Evolutionary conservation across 2,888 invertebrate species (phyloP), one percentile per base, ranked within the genome.

Genomic region (Agriopis aurantiaria): DNA sequence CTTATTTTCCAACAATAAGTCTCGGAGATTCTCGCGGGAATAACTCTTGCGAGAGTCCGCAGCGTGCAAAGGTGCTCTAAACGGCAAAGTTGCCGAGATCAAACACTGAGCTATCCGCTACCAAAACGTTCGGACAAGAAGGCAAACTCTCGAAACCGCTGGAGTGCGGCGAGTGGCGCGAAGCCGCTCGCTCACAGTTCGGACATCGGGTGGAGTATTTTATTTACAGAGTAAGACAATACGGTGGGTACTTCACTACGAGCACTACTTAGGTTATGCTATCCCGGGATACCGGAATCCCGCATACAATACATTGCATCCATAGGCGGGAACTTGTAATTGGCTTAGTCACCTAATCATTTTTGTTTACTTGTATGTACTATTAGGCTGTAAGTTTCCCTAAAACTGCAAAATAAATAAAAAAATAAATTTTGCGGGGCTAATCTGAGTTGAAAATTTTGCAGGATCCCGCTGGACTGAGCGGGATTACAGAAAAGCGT

Each of bases 81-180:
- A 23, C 51, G 10, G 33, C 52, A 40, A 55, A 55, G 55, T 40
- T 40, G 40, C n/a, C 11, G 33, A 53, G 33, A 14, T 33, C 23
- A 12, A 52, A 23, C 0, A 9, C 7, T n/a, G 8, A n/a, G 55
- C 43, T 53, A n/a, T 56, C 43, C 10, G 43, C 41, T 43, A 14
- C 14, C 14, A 43, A 56, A 56, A 43, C 56, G 43, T 56, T 56
- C 6, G 43, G 56, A 43, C 56, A 56, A 43, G 10, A 17, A 14
- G 40, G n/a, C n/a, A 40, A 57, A 14, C 57, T 57, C 57, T 57
- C 45, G 10, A 57, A 45, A 43, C 45, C 41, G 11, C 43, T 14
- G 17, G 45, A 45, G 14, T 45, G 57, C 45, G 57, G n/a, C 45
- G 57, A 57, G 45, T 45, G 57, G 14, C 17, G n/a, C 43, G 14